Evolutionary conservation across 2,113 vertebrate species (phyloP).

Genomic region (Brachyhypopomus gauderio): DNA sequence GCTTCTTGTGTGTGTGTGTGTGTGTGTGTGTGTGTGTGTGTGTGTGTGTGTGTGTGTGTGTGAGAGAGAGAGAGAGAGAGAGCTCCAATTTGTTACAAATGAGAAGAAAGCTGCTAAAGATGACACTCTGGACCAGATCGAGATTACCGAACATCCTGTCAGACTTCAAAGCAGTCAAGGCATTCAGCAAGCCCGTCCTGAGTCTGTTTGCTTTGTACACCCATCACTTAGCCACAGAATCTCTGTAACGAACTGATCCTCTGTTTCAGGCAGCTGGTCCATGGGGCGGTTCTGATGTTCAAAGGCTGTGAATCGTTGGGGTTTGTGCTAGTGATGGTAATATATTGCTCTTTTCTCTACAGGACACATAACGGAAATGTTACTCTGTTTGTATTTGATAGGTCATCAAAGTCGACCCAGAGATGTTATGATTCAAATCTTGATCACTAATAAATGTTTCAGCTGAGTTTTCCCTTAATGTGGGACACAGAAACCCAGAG

Average conservation of each 20-base stretch:
- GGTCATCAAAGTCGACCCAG: not conserved
- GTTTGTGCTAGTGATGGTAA: too few relatives aligned
- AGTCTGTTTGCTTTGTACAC: too few relatives aligned
- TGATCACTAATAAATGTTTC: not conserved
- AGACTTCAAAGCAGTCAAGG: constrained; percentile 51
- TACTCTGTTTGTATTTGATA: not conserved
- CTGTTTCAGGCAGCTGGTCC: too few relatives aligned
- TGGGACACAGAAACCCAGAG: not conserved
- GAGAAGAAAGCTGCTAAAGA: constrained; percentile 16
- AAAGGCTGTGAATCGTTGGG: too few relatives aligned
- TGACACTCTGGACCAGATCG: constrained; percentile 45
- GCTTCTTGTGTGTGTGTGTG: not conserved
- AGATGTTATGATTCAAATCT: not conserved
- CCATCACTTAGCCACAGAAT: too few relatives aligned
- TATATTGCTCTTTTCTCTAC: not conserved
- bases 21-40: not conserved
- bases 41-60: not conserved
- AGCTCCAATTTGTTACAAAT: constrained; percentile 39
- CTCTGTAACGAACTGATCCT: too few relatives aligned
- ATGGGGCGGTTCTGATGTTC: too few relatives aligned
- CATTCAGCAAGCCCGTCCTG: too few relatives aligned
- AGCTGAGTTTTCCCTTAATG: too few relatives aligned
- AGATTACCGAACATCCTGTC: constrained; percentile 56
- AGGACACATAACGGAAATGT: not conserved
- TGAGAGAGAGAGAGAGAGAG: not conserved